Evolutionary conservation across 2,797 vertebrate genomes (phyloP), one percentile per base, ranked within the genome.

Genomic region (Peromyscus melanophrys): DNA sequence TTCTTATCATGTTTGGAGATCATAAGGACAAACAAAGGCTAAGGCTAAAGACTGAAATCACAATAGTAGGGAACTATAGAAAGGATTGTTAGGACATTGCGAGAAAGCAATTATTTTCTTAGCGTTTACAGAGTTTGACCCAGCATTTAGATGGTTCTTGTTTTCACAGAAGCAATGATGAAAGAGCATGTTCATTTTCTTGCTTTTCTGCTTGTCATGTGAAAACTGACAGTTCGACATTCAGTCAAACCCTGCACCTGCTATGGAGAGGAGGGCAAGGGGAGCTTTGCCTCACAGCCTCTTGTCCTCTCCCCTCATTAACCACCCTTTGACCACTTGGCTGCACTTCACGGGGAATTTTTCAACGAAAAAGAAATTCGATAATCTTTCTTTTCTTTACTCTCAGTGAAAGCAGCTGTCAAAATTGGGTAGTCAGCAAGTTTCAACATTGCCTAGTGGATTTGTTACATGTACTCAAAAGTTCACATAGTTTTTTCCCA

Each of bases 1-100:
- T 65, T 94, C 67, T 90, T 73, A 96, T 89, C 76, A 40, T 14
- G 34, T 94, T 94, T 90, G 43, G 55, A 78, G 63, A 92, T 71
- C 25, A 31, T 40, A 73, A 83, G 49, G 49, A 71, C 23, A 87
- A 90, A 90, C 92, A 87, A 75, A 78, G 77, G 83, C 65, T 57
- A 55, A 77, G 86, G 65, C 80, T 43, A 90, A 81, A 95, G 55
- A 9, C 5, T 57, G 59, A 59, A 16, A 63, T 84, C 29, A 69
- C 65, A 76, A 86, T 96, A 80, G 2, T 34, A 85, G 77, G 73
- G 13, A 34, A 29, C 49, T n/a, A 0, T 1, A n/a, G 67, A 49
- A 46, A 75, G 65, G 91, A 52, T 55, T n/a, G 4, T 75, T 46
- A 40, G 61, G 59, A 40, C 3, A 87, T n/a, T 67, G 82, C 12